Percentiles rank a stretch among this genome's conserved stretches.
phyloP scores from a whole-genome alignment of 2,113 vertebrate species.

The Rhipidura dahli region DNA sequence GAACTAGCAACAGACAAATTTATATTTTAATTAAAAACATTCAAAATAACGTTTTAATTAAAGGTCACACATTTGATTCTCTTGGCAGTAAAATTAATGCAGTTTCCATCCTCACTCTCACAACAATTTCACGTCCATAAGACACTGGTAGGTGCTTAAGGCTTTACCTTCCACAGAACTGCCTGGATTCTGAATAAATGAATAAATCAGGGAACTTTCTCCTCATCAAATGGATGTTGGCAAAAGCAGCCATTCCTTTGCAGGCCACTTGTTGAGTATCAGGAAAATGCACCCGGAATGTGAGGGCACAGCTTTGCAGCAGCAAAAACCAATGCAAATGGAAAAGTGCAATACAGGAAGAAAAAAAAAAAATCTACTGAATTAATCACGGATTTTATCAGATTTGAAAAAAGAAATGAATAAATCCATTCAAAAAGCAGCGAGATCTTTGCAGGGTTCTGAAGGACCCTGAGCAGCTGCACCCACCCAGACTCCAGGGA shows the following conservation, averaged over 20 bases:
- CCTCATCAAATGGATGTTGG: not conserved
- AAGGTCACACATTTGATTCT: not conserved
- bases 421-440: too few relatives aligned
- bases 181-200: not conserved
- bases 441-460: not conserved
- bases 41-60: not conserved
- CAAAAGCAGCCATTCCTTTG: not conserved
- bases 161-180: not conserved
- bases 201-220: not conserved
- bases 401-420: not conserved
- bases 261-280: not conserved
- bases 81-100: not conserved
- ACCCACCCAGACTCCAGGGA: not conserved
- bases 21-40: not conserved
- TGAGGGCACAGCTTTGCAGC: not conserved
- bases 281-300: not conserved
- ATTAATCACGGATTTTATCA: accelerated
- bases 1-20: not conserved
- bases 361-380: too few relatives aligned
- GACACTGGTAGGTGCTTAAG: not conserved
- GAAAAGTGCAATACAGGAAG: accelerated
- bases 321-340: not conserved
- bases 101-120: not conserved
- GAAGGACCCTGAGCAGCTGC: not conserved
- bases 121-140: not conserved